A percentile compares a stretch with the other conserved stretches of the same genome.
Evolutionary conservation across 2,113 vertebrate genomes (phyloP).

Genomic region (Porphyrio hochstetteri): DNA sequence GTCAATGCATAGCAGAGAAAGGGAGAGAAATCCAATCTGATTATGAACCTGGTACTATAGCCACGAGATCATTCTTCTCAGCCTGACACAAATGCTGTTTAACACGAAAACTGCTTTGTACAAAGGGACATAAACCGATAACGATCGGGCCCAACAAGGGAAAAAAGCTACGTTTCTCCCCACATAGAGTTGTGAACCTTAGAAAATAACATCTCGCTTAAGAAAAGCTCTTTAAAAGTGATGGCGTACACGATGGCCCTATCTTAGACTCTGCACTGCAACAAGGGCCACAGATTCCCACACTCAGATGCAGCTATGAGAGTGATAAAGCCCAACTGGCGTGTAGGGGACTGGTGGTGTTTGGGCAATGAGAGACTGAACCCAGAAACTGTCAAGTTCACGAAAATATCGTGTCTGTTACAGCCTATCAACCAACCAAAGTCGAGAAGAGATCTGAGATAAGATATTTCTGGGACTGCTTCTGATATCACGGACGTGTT

Average conservation of each 20-base stretch:
- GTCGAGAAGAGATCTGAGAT: not conserved
- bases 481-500: not conserved
- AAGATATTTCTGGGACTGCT: not conserved
- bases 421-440: not conserved
- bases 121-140: not conserved
- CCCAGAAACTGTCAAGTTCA: not conserved
- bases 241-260: not conserved
- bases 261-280: not conserved
- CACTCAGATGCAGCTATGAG: not conserved
- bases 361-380: not conserved
- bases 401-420: not conserved
- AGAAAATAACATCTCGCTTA: not conserved
- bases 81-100: not conserved
- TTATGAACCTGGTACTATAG: not conserved
- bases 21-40: conserved; percentile 20
- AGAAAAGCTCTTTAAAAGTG: not conserved
- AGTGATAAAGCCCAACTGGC: not conserved
- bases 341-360: not conserved
- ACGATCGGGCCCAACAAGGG: not conserved
- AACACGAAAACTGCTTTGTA: not conserved
- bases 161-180: not conserved
- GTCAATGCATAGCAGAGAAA: not conserved
- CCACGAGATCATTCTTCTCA: conserved; percentile 29
- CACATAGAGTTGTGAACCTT: not conserved
- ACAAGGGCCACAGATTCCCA: not conserved